phyloP scores from a whole-genome alignment of 2,888 invertebrate species.

The Lochmaea crataegi region DNA sequence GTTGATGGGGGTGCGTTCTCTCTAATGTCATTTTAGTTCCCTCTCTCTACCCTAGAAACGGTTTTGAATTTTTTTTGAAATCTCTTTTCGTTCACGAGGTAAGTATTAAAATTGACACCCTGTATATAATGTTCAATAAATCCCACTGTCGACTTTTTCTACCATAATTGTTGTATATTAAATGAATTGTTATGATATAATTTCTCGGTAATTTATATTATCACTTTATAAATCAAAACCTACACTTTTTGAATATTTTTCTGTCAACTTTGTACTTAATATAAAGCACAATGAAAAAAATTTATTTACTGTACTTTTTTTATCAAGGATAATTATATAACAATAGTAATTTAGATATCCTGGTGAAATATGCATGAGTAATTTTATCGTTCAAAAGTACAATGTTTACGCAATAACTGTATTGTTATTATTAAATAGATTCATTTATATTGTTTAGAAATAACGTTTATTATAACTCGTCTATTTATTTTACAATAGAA shows the following conservation, averaged over 20 bases:
- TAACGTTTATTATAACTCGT: no score
- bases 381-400: neutral
- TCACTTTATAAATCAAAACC: neutral
- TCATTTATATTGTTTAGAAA: no score
- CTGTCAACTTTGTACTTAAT: neutral
- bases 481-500: no score
- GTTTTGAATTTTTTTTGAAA: no score
- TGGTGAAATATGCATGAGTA: neutral
- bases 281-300: neutral
- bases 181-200: neutral
- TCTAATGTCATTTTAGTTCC: no score
- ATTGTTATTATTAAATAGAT: neutral
- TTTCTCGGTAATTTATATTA: neutral
- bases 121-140: no score
- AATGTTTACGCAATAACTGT: neutral
- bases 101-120: no score
- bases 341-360: neutral
- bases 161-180: neutral
- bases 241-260: neutral
- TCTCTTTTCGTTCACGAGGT: no score
- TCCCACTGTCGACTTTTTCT: neutral
- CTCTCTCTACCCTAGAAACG: no score
- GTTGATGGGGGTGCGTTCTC: no score
- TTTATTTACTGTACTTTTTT: neutral
- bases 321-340: neutral